Percentiles rank a stretch among this genome's conserved stretches.
Conservation (phyloP, 2,113 vertebrate species). For the Ranitomeya variabilis region DNA sequence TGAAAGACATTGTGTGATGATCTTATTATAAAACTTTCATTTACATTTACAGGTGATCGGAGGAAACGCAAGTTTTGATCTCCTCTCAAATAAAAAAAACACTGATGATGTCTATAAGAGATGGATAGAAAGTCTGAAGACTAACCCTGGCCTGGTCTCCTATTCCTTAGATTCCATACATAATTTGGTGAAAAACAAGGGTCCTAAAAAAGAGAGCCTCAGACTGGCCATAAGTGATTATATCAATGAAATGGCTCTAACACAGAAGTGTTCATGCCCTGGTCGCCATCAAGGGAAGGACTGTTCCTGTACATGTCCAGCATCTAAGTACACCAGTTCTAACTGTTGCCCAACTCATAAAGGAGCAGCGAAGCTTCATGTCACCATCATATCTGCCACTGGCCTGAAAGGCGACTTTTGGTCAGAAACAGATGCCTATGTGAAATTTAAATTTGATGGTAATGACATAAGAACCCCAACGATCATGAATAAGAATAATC, state of each 20-base stretch:
- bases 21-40: not conserved
- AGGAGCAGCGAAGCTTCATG: constrained; percentile 72
- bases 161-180: constrained; percentile 79
- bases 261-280: constrained; percentile 66
- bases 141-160: constrained; percentile 72
- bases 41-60: constrained; percentile 56
- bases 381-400: constrained; percentile 63
- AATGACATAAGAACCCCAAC: constrained; percentile 54
- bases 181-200: constrained; percentile 61
- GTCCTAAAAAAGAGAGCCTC: constrained; percentile 64
- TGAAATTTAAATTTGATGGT: constrained; percentile 71
- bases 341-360: constrained; percentile 77
- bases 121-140: constrained; percentile 71
- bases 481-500: constrained; percentile 72
- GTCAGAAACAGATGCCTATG: constrained; percentile 73
- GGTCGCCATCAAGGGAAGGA: constrained; percentile 64
- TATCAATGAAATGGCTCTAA: constrained; percentile 59
- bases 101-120: constrained; percentile 69
- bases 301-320: constrained; percentile 77
- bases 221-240: constrained; percentile 71
- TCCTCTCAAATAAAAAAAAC: not conserved
- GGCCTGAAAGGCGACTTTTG: constrained; percentile 74
- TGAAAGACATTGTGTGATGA: no score
- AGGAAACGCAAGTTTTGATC: constrained; percentile 50
- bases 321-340: constrained; percentile 59